Evolutionary conservation across 2,797 vertebrate genomes (phyloP).

Genomic region (Hozukius guyotensis): DNA sequence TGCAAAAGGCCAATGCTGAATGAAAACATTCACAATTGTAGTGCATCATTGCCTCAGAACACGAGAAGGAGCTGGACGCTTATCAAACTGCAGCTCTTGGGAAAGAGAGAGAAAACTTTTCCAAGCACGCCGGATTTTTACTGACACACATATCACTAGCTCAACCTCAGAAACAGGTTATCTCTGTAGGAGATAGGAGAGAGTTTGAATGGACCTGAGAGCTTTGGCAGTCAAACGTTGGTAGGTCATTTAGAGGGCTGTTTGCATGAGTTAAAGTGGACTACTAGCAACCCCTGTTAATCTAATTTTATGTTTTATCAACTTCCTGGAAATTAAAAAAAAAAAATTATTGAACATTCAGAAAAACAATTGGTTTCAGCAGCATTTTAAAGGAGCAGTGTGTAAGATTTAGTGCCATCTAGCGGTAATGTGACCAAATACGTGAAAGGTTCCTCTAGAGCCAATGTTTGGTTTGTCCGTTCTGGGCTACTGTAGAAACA

Average conservation of each 20-base stretch:
- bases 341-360: not conserved
- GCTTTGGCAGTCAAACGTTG: conserved; percentile 3
- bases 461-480: too few relatives aligned
- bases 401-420: not conserved
- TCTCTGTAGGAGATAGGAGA: conserved; percentile 15
- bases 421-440: too few relatives aligned
- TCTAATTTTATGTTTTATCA: not conserved
- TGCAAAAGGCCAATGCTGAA: conserved; percentile 44
- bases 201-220: conserved; percentile 5
- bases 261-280: conserved; percentile 16
- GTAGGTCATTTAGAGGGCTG: conserved; percentile 23
- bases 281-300: not conserved
- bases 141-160: conserved; percentile 45
- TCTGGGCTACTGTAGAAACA: too few relatives aligned
- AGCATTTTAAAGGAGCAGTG: not conserved
- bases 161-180: conserved; percentile 20
- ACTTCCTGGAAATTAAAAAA: not conserved
- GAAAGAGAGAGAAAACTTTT: conserved; percentile 49
- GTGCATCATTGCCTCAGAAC: conserved; percentile 36
- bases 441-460: too few relatives aligned
- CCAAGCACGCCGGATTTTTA: conserved; percentile 53
- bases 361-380: not conserved
- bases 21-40: conserved; percentile 46
- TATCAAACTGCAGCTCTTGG: conserved; percentile 59
- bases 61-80: conserved; percentile 52